Percentiles rank a stretch among this genome's conserved stretches.
phyloP scores from a whole-genome alignment of 2,113 vertebrate species.

The Ranitomeya imitator region DNA sequence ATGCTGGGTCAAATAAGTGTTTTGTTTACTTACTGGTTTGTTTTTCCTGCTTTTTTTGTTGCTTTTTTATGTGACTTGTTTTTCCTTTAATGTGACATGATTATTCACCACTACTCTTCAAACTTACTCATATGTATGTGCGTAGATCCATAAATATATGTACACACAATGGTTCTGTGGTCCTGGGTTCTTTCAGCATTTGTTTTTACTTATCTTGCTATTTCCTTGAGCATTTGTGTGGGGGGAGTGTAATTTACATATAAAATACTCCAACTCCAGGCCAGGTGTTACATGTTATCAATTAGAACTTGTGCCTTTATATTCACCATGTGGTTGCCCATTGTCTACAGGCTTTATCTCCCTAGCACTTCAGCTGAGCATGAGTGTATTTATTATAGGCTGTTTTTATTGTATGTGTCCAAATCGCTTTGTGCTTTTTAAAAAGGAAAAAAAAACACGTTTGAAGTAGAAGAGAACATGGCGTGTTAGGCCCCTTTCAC shows the following conservation, averaged over 20 bases:
- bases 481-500: not conserved
- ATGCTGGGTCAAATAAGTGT: constrained; percentile 32
- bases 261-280: not conserved
- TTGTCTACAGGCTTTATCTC: not conserved
- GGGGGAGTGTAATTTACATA: not conserved
- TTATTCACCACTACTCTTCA: not conserved
- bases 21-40: constrained; percentile 5
- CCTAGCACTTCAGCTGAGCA: not conserved
- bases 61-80: not conserved
- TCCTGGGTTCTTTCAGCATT: not conserved
- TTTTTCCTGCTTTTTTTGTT: not conserved
- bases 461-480: not conserved
- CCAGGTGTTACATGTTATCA: not conserved
- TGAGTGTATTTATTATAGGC: too few species aligned
- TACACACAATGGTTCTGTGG: not conserved
- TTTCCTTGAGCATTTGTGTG: not conserved
- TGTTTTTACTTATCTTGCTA: not conserved
- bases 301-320: not conserved
- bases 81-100: not conserved
- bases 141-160: not conserved
- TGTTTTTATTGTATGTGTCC: too few species aligned
- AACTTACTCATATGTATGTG: not conserved
- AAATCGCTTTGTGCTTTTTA: too few species aligned
- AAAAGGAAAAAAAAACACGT: too few species aligned
- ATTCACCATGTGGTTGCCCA: not conserved